A percentile compares a stretch with the other conserved stretches of the same genome.
Conservation (phyloP, 1,140 invertebrate genomes). For the Steinernema khuongi region DNA sequence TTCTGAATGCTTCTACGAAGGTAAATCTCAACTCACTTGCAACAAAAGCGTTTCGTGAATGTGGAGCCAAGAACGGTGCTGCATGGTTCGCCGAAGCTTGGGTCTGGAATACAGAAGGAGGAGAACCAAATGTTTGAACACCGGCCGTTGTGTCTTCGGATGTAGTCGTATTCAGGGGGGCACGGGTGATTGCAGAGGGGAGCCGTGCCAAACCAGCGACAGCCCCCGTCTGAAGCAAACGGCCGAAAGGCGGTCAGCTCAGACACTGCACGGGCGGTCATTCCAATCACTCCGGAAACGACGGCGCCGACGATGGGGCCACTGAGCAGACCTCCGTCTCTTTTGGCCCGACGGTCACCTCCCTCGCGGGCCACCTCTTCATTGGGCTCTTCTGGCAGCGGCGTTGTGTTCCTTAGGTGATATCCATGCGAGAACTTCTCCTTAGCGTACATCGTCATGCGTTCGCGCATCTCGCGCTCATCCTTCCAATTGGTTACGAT, state of each 20-base stretch:
- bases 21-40: slow-evolving; percentile 45
- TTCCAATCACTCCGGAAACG: slow-evolving; percentile 51
- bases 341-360: slow-evolving; percentile 20
- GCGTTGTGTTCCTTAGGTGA: slow-evolving; percentile 20
- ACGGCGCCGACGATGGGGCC: slow-evolving; percentile 45
- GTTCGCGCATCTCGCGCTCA: slow-evolving; percentile 33
- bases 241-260: slow-evolving; percentile 45
- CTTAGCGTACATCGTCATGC: slow-evolving; percentile 29
- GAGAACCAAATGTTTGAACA: slow-evolving; percentile 46
- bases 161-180: slow-evolving; percentile 48
- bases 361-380: slow-evolving; percentile 8
- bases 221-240: slow-evolving; percentile 39
- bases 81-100: slow-evolving; percentile 48
- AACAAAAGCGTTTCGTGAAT: slow-evolving; percentile 50
- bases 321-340: slow-evolving; percentile 41
- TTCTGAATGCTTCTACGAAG: background rate
- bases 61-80: slow-evolving; percentile 41
- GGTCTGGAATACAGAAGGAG: slow-evolving; percentile 40
- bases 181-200: slow-evolving; percentile 48
- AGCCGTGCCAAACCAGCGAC: slow-evolving; percentile 50
- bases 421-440: slow-evolving; percentile 36
- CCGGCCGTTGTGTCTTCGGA: slow-evolving; percentile 43
- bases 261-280: slow-evolving; percentile 46
- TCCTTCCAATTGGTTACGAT: slow-evolving; percentile 31
- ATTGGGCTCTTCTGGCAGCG: background rate